Evolutionary conservation across 1,140 invertebrate genomes (phyloP), one percentile per base, ranked within the genome.

Genomic region (Panulirus ornatus): DNA sequence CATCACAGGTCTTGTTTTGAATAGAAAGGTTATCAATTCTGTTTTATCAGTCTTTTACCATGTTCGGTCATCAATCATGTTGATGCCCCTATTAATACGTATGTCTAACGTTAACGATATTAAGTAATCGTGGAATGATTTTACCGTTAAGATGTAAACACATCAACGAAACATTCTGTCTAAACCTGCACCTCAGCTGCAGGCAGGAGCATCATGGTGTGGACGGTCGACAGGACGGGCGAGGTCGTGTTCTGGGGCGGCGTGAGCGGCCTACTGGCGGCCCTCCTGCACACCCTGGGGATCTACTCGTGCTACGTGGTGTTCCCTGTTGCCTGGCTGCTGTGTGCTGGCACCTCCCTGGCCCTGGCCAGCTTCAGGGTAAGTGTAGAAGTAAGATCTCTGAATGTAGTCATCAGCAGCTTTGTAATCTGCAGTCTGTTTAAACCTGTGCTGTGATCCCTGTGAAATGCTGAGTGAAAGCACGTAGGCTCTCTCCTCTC

Each of bases 161-260:
- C n/a, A n/a, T n/a, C n/a, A n/a, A n/a, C n/a, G n/a, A n/a, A n/a
- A n/a, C n/a, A n/a, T n/a, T n/a, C n/a, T n/a, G n/a, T n/a, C n/a
- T n/a, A n/a, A n/a, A n/a, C n/a, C n/a, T n/a, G n/a, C n/a, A n/a
- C n/a, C n/a, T n/a, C n/a, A n/a, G n/a, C n/a, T n/a, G n/a, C n/a
- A n/a, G n/a, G n/a, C n/a, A n/a, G n/a, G n/a, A n/a, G n/a, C n/a
- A n/a, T n/a, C n/a, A 82, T 58, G 83, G 0, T 40, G 6, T 51
- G 66, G 63, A 84, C 36, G 36, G n/a, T n/a, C 16, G 83, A 84
- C 83, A 71, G 27, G 70, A 36, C 40, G 9, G 27, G 5, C 6
- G 83, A 84, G 16, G 66, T 84, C 8, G 38, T 71, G 36, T 84
- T 71, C 51, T 84, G 40, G 40, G 83, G 83, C 1, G 1, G 38